These are phyloP conservation scores for Bergia puertoricense DNA, from an alignment of 92 coral and sea anemone species.

Conservation along the genomic window DNA sequence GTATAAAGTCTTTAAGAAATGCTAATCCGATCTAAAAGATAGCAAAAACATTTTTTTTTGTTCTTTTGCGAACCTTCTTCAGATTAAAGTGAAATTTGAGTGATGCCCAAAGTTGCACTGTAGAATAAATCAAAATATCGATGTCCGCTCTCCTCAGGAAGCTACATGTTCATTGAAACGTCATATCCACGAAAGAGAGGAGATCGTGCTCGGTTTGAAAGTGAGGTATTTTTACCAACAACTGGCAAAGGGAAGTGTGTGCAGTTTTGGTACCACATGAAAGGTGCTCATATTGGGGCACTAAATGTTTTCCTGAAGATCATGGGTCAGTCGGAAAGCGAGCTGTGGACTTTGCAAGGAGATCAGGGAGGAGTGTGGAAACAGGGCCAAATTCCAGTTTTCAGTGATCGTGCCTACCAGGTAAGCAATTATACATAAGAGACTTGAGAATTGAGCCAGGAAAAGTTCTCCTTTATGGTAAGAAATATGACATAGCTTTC, in stretches of 20 bases:
- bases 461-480: no score
- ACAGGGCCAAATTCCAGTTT: constrained; percentile 76
- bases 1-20: no score
- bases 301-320: constrained; percentile 78
- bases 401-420: constrained; percentile 79
- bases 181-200: constrained; percentile 87
- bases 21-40: no score
- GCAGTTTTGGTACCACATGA: constrained; percentile 96
- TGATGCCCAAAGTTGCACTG: no score
- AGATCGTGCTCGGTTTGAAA: constrained; percentile 92
- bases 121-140: no score
- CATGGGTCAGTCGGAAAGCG: constrained; percentile 84
- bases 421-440: constrained; percentile 15
- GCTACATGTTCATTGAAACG: constrained; percentile 91
- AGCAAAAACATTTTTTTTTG: no score
- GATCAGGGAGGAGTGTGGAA: constrained; percentile 76
- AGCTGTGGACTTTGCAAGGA: constrained; percentile 72
- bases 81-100: no score
- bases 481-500: no score
- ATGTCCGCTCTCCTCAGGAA: constrained; percentile 42
- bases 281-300: constrained; percentile 80
- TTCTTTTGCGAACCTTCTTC: no score
- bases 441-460: not conserved
- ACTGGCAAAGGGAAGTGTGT: constrained; percentile 80
- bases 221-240: constrained; percentile 82